phyloP scores from a whole-genome alignment of 2,888 invertebrate species.

The Falcaria lacertinaria region DNA sequence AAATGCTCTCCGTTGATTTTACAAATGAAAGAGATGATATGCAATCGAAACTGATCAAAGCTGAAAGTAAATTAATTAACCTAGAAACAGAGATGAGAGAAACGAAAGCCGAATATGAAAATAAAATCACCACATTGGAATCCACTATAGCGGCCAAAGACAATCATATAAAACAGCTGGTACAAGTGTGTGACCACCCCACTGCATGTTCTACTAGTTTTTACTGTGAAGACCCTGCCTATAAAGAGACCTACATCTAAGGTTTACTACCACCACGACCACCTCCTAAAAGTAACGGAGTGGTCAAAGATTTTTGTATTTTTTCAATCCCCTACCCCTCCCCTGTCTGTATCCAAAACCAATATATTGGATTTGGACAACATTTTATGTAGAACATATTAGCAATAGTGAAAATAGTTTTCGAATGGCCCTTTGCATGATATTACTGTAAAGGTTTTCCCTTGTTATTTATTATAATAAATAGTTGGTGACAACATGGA shows the following conservation, averaged over 20 bases:
- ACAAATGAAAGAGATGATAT: slow-evolving; percentile 71
- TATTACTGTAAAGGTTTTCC: background rate
- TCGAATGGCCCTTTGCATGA: too few relatives aligned
- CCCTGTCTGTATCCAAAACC: too few relatives aligned
- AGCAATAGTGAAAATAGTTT: too few relatives aligned
- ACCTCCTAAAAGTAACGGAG: too few relatives aligned
- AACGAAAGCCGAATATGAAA: slow-evolving; percentile 78
- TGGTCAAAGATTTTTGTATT: background rate
- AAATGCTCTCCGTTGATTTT: slow-evolving; percentile 64
- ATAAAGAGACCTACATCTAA: too few relatives aligned
- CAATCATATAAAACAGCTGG: slow-evolving; percentile 81
- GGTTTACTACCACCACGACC: background rate
- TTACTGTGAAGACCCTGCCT: background rate
- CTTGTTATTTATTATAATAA: background rate
- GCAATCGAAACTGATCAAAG: slow-evolving; percentile 61
- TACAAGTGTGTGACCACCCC: slow-evolving; percentile 38
- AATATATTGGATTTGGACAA: too few relatives aligned
- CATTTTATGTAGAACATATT: too few relatives aligned
- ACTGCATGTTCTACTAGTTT: slow-evolving; percentile 21
- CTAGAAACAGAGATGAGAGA: slow-evolving; percentile 74
- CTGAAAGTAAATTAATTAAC: slow-evolving; percentile 68
- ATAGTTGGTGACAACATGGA: background rate
- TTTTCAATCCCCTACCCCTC: too few relatives aligned
- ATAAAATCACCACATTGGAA: slow-evolving; percentile 80
- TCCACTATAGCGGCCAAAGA: slow-evolving; percentile 80